phyloP scores from a whole-genome alignment of 2,888 invertebrate genomes.

The Platycheirus albimanus region DNA sequence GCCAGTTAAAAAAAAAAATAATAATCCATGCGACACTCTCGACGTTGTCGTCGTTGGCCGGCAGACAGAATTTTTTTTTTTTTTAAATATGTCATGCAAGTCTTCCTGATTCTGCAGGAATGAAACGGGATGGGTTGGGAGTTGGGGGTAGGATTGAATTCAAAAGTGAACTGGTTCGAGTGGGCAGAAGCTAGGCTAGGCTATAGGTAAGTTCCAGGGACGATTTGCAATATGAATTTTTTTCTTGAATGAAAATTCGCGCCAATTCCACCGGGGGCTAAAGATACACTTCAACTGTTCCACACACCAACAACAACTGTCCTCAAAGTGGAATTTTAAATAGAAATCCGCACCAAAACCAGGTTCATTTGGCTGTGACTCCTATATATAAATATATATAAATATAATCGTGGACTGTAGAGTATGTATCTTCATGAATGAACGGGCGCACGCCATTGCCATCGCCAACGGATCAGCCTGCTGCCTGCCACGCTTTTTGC shows the following conservation, averaged over 20 bases:
- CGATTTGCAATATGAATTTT: slow-evolving; percentile 39
- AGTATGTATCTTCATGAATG: slow-evolving; percentile 64
- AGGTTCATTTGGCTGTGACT: slow-evolving; percentile 41
- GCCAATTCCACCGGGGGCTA: slow-evolving; percentile 52
- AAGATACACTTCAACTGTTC: slow-evolving; percentile 5
- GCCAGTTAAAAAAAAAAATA: slow-evolving; percentile 23
- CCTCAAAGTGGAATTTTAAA: slow-evolving; percentile 61
- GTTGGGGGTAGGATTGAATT: not conserved
- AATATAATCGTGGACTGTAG: too few relatives aligned
- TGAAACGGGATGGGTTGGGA: not conserved
- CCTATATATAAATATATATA: too few relatives aligned
- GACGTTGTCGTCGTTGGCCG: not conserved
- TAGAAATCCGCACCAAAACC: slow-evolving; percentile 57
- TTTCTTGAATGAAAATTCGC: slow-evolving; percentile 69
- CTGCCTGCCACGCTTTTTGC: slow-evolving; percentile 23
- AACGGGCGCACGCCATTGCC: slow-evolving; percentile 34
- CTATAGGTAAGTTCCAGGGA: slow-evolving; percentile 52
- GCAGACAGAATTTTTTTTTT: slow-evolving; percentile 40
- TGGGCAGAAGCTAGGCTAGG: slow-evolving; percentile 44
- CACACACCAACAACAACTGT: slow-evolving; percentile 1
- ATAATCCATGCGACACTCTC: slow-evolving; percentile 44
- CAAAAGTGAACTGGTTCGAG: slow-evolving; percentile 42
- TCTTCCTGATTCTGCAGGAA: slow-evolving; percentile 51
- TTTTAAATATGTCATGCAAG: slow-evolving; percentile 43
- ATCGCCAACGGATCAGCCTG: slow-evolving; percentile 14